phyloP scores from a whole-genome alignment of 2,113 vertebrate genomes.

The Sardina pilchardus region DNA sequence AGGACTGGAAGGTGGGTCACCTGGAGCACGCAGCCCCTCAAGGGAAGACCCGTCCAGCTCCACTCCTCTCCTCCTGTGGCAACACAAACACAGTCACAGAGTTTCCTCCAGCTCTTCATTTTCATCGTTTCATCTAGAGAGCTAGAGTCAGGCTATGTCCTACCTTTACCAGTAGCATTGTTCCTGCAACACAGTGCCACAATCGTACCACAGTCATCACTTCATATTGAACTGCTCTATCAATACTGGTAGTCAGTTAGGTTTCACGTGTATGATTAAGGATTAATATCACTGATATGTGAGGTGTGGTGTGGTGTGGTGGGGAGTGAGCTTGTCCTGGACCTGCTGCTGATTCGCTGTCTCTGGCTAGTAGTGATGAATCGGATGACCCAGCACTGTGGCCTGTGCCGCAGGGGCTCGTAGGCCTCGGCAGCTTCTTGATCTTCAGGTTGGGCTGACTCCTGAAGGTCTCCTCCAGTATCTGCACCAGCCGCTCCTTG shows the following conservation, averaged over 20 bases:
- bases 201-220: not conserved
- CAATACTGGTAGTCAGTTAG: not conserved
- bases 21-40: slow-evolving; percentile 45
- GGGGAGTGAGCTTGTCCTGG: not conserved
- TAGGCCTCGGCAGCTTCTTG: not conserved
- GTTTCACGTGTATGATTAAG: too few species aligned
- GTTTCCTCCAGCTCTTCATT: not conserved
- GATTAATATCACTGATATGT: not conserved
- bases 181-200: not conserved
- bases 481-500: not conserved
- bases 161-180: not conserved
- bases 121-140: not conserved
- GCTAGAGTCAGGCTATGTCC: not conserved
- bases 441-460: not conserved
- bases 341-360: not conserved
- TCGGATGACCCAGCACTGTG: not conserved
- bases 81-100: not conserved
- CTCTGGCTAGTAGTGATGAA: not conserved
- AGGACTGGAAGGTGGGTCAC: slow-evolving; percentile 60
- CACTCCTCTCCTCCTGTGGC: not conserved
- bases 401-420: not conserved
- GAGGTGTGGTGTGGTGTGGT: not conserved
- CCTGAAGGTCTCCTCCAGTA: not conserved
- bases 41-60: not conserved
- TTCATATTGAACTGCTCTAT: not conserved